phyloP scores from a whole-genome alignment of 1,140 invertebrate species.

The Eueides isabella region DNA sequence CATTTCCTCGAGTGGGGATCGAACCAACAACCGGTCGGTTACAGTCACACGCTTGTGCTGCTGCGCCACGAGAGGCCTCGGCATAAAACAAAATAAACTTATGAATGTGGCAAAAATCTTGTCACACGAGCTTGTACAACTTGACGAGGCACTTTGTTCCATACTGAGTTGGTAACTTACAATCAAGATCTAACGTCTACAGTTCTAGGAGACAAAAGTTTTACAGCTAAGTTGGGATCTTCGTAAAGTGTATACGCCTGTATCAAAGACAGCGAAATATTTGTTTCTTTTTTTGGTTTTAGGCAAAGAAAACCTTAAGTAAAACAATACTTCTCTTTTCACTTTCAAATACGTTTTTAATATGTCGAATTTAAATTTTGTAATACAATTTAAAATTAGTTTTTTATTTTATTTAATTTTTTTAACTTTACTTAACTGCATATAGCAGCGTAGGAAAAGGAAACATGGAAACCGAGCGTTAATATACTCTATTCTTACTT shows the following conservation, averaged over 20 bases:
- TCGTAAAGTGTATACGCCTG: conserved; percentile 3
- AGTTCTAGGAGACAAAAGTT: conserved; percentile 22
- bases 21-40: too few species aligned
- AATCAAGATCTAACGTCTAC: conserved; percentile 23
- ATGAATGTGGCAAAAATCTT: background rate
- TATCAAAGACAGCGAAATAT: background rate
- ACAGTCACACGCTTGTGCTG: too few species aligned
- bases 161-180: conserved; percentile 13
- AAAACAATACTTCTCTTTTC: background rate
- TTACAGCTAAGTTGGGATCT: conserved; percentile 17
- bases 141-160: conserved; percentile 9
- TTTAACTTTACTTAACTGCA: too few species aligned
- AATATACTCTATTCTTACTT: too few species aligned
- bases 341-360: too few species aligned
- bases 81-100: background rate
- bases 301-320: background rate
- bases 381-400: too few species aligned
- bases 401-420: too few species aligned
- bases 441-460: too few species aligned
- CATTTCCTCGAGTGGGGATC: too few species aligned
- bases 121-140: background rate
- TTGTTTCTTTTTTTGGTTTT: background rate
- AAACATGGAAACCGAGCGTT: too few species aligned
- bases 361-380: too few species aligned
- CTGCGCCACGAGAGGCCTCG: too few species aligned